Evolutionary conservation across 2,888 invertebrate species (phyloP), one percentile per base, ranked within the genome.

Genomic region (Ectemnius cavifrons): DNA sequence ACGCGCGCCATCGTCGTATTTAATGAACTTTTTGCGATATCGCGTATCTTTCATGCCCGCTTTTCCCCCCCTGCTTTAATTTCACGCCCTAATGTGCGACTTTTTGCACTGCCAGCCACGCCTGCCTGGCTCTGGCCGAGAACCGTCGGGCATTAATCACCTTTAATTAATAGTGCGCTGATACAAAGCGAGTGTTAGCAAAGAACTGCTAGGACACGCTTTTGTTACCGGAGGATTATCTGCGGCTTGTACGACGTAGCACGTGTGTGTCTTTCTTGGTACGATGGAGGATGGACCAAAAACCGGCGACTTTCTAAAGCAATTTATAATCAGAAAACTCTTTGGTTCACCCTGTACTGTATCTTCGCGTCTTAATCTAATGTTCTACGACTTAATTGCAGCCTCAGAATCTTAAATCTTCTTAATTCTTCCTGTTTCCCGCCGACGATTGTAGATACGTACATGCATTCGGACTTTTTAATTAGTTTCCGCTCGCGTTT

Each of bases 401-500:
- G 13, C 16, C 52, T 52, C 16, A 4, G 52, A 52, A 52, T 52
- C 52, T 52, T 13, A 5, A 16, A 14, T 11, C 52, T 52, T 14
- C 14, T 14, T 52, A 6, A 14, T 11, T 46, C 61, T 61, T 20
- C 11, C 63, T 20, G 20, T 14, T 5, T 47, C 5, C 49, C 3
- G 13, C 27, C 49, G 23, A 5, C 47, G 20, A 16, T 8, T 63
- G 2, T 6, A 13, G 14, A 18, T 28, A 4, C 16, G 37, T 14
- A 52, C 49, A 56, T 4, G 13, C 57, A 23, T 11, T 45, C 56
- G 56, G 73, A 67, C 62, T 63, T 72, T 74, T 52, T 69, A 79
- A 80, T 80, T 68, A 70, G 70, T 60, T 61, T 5, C 59, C 61
- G 67, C 70, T 11, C 8, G 37, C 65, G 73, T 75, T 68, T 64